A percentile compares a stretch with the other conserved stretches of the same genome.
Evolutionary conservation across 1,140 invertebrate genomes (phyloP).

Genomic region (Pseudoatta argentina): DNA sequence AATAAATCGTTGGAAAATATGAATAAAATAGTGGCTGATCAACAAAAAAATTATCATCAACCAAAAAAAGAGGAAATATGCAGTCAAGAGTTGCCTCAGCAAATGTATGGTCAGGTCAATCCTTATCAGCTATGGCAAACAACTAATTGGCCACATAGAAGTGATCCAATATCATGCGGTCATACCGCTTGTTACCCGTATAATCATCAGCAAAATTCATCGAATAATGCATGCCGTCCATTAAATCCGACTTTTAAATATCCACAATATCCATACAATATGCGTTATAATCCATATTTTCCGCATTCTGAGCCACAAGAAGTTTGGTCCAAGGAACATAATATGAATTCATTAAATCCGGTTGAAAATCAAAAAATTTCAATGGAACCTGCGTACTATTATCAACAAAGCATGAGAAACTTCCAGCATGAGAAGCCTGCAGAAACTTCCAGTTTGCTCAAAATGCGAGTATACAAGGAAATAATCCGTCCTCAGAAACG

Average conservation of each 20-base stretch:
- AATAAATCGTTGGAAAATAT: neutral
- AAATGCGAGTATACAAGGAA: slow-evolving; percentile 76
- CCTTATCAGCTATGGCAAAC: slow-evolving; percentile 30
- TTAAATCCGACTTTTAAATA: neutral
- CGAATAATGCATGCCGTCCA: neutral
- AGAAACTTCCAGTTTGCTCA: slow-evolving; percentile 76
- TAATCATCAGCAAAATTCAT: neutral
- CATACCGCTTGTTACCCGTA: neutral
- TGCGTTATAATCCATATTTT: slow-evolving; percentile 5
- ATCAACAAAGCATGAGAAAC: neutral
- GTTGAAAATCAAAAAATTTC: neutral
- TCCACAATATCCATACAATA: neutral
- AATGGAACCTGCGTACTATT: neutral
- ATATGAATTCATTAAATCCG: neutral
- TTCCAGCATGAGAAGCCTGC: neutral
- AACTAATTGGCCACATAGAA: slow-evolving; percentile 10
- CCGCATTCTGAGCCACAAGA: slow-evolving; percentile 5
- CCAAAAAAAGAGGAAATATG: neutral
- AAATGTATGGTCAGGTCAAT: slow-evolving; percentile 7
- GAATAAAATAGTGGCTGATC: neutral
- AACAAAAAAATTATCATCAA: slow-evolving; percentile 14
- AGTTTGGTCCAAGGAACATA: neutral
- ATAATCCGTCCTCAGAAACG: slow-evolving; percentile 69
- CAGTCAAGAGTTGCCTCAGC: neutral
- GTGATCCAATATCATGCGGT: neutral